Conservation (phyloP, 2,113 vertebrate species). For the Rhipidura dahli region DNA sequence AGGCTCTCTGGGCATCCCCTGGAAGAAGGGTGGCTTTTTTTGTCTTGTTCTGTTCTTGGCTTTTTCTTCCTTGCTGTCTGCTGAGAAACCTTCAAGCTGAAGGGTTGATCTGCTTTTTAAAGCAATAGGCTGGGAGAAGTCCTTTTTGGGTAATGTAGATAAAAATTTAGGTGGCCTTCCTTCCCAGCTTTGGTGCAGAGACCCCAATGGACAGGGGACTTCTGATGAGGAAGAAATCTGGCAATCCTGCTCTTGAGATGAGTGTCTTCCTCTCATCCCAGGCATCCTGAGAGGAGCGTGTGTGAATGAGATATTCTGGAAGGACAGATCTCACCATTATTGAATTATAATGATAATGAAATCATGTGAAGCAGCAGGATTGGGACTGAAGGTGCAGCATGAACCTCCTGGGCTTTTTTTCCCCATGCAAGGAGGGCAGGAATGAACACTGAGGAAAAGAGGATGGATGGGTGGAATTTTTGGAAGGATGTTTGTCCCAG, state of each 20-base stretch:
- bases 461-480: background rate
- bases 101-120: background rate
- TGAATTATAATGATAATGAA: background rate
- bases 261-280: background rate
- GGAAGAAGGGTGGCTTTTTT: background rate
- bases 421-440: background rate
- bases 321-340: background rate
- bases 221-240: background rate
- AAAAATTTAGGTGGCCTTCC: background rate
- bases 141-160: background rate
- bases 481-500: background rate
- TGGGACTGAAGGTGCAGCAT: background rate
- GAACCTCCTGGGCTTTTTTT: background rate
- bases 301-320: background rate
- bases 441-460: background rate
- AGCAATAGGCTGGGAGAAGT: background rate
- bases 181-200: background rate
- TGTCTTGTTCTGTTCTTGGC: background rate
- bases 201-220: fast-evolving
- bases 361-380: background rate
- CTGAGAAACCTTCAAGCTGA: background rate
- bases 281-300: background rate
- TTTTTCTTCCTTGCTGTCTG: background rate
- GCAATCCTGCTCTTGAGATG: background rate
- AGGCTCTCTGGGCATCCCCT: background rate